Conservation (phyloP, 1,140 invertebrate genomes). For the Acyrthosiphon pisum region DNA sequence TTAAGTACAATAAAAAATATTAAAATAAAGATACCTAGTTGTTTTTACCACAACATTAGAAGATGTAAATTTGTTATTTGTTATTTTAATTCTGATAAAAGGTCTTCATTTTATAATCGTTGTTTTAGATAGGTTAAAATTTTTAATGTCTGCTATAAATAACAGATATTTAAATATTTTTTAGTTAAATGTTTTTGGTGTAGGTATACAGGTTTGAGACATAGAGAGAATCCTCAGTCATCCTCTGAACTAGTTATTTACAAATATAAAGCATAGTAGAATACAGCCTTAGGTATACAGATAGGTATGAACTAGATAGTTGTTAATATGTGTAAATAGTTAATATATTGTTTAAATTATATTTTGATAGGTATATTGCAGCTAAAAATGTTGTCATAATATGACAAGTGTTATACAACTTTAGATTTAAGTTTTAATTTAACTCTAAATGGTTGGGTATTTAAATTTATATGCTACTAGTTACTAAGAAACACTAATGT, state of each 20-base stretch:
- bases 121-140: not conserved
- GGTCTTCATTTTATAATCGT: no score
- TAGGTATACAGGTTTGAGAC: not conserved
- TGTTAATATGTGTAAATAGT: no score
- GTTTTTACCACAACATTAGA: not conserved
- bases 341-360: not conserved
- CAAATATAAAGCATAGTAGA: no score
- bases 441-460: not conserved
- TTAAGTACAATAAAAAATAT: not conserved
- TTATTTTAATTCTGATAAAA: not conserved
- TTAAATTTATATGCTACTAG: not conserved
- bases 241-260: not conserved
- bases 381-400: not conserved
- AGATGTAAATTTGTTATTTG: not conserved
- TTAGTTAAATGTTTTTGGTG: not conserved
- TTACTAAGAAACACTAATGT: not conserved
- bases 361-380: not conserved
- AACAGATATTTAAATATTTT: not conserved
- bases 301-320: no score
- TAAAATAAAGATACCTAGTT: not conserved
- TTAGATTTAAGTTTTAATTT: not conserved
- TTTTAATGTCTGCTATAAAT: not conserved
- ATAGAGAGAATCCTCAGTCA: not conserved
- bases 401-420: not conserved
- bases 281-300: no score